Evolutionary conservation across 2,888 invertebrate genomes (phyloP), one percentile per base, ranked within the genome.

Genomic region (Eulithis prunata): DNA sequence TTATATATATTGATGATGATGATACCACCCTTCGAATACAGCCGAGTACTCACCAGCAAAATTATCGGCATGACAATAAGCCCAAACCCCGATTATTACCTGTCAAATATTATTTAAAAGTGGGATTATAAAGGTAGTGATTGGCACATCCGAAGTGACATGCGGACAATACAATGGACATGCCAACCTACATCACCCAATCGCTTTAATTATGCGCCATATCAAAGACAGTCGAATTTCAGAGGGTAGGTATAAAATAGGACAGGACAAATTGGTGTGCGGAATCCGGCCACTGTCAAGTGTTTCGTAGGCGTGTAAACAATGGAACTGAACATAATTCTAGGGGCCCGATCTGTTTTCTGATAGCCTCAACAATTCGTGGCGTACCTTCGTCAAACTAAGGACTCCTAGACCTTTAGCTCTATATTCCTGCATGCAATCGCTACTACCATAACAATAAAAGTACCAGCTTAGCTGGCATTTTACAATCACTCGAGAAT

Each of bases 331-430:
- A 81, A 79, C 81, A 80, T 85, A 81, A 81, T 85, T 84, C 82
- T 71, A 79, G 75, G 78, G 74, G 77, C 82, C 21, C 82, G 85
- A 87, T 87, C 79, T 82, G 79, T 78, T 83, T 82, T 75, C 76
- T 83, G 87, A 88, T 85, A 87, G 80, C 82, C 84, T 83, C 78
- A 80, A 87, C 86, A 87, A 86, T 88, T 86, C 82, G 76, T 78
- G 71, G 77, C 75, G 78, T 81, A 91, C 90, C 90, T 90, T 90
- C 89, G 89, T 91, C 90, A 90, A 88, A 87, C 79, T 83, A 82
- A 86, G 83, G 82, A 84, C 82, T 78, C 84, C 8, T 7, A 14
- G 6, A 1, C 49, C 49, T 49, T 21, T 49, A 21, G 21, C 21
- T 21, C 21, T 21, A 21, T 21, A 21, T 11, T 7, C 21, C 8